Base-by-base conservation (phyloP, 2,113 vertebrate species). In the Rhynchomys soricoides region DNA sequence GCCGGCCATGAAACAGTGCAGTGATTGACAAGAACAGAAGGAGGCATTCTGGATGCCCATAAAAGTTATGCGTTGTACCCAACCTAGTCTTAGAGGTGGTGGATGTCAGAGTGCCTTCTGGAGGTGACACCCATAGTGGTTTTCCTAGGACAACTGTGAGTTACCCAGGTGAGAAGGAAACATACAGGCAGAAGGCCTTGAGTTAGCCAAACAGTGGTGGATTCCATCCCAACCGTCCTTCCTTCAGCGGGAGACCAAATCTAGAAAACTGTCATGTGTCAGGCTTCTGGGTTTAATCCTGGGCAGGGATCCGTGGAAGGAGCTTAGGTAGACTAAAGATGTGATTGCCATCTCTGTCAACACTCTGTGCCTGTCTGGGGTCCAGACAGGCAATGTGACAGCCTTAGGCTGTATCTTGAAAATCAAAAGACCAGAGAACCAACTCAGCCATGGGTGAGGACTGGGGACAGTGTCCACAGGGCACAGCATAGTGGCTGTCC, bases 1-100 rank as follows among this genome's bases (percentile, higher is more conserved):
- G n/a, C 15, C 45, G 50, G 29, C 15, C 12, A 0, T 0, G 2
- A 3, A 81, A 1, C 26, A 21, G 50, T 15, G 9, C 31, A 3
- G 0, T 48, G 40, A 68, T 45, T 83, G 90, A 82, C 17, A 79
- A 71, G 45, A 74, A 26, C 13, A 83, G 55, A 94, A 81, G 74
- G 64, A 11, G 24, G 6, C 40, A 6, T 21, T 70, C 78, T 68
- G 31, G 31, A 22, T 0, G 1, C 50, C 48, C 77, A 10, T 7
- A 2, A 59, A 55, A 79, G 13, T 62, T 55, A 62, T 5, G n/a
- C 90, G 15, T 21, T 52, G 52, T 31, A n/a, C 22, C 40, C 31
- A n/a, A 16, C 40, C 55, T 62, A 5, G 19, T 82, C 37, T 52
- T 55, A 68, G 7, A 13, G 70, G 15, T 6, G 1, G 4, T 48